phyloP scores from a whole-genome alignment of 30 jellyfish, hydroid and myxozoan species.

The Hydractinia symbiolongicarpus region DNA sequence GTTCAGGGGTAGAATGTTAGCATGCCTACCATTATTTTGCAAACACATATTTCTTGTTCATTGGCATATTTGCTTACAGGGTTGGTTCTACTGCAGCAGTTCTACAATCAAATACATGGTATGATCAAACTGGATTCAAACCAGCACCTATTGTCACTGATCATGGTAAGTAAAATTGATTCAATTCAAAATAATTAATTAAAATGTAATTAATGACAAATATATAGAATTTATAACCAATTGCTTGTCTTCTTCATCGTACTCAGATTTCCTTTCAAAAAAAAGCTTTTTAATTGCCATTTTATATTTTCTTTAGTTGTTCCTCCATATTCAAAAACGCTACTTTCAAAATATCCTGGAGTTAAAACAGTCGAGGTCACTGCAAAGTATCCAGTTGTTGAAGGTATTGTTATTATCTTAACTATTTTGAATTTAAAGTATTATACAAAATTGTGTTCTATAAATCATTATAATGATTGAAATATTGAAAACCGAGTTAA shows the following conservation, averaged over 20 bases:
- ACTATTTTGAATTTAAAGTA: not conserved
- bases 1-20: too few relatives aligned
- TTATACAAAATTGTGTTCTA: not conserved
- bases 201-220: too few relatives aligned
- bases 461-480: not conserved
- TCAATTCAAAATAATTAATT: not conserved
- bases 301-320: constrained; percentile 30
- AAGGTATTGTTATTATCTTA: constrained; percentile 38
- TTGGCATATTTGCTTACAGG: constrained; percentile 1
- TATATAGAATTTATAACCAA: too few relatives aligned
- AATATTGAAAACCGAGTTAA: too few relatives aligned
- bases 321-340: constrained; percentile 60
- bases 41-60: not conserved
- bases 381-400: constrained; percentile 80
- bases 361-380: constrained; percentile 81
- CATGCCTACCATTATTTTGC: not conserved
- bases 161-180: constrained; percentile 50
- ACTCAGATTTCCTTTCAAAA: too few relatives aligned
- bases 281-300: too few relatives aligned
- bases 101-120: constrained; percentile 62
- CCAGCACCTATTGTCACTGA: constrained; percentile 83
- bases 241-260: too few relatives aligned
- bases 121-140: constrained; percentile 61
- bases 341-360: constrained; percentile 73
- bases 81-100: constrained; percentile 31